Percentiles rank a stretch among this genome's conserved stretches.
Conservation (phyloP, 2,113 vertebrate genomes). For the Euleptes europaea region DNA sequence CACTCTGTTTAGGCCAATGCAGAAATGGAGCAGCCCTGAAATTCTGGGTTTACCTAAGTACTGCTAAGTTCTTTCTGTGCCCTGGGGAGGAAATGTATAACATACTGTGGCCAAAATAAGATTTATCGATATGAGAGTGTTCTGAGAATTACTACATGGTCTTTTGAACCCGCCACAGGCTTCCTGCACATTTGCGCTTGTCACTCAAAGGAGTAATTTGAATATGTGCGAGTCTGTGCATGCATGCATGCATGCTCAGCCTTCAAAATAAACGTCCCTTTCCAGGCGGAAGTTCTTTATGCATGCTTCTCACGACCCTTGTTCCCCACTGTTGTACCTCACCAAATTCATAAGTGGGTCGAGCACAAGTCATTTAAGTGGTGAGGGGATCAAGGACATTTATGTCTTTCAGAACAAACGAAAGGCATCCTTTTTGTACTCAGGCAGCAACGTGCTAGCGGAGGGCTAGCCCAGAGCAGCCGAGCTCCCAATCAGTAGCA, state of each 20-base stretch:
- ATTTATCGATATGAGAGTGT: background rate
- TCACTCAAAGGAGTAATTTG: no score
- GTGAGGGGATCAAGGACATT: background rate
- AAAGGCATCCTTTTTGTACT: background rate
- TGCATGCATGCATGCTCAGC: background rate
- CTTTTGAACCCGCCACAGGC: background rate
- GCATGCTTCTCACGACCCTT: no score
- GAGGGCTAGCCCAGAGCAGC: background rate
- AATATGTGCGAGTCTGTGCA: background rate
- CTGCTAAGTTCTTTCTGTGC: background rate
- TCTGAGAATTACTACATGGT: background rate
- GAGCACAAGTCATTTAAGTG: background rate
- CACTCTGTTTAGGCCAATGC: background rate
- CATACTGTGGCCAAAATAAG: background rate
- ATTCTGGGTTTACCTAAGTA: background rate
- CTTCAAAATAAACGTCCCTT: background rate
- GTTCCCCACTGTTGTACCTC: background rate
- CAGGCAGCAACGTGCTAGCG: background rate
- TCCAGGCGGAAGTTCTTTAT: background rate
- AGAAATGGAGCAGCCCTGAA: background rate
- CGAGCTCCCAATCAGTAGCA: constrained; percentile 5
- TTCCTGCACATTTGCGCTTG: background rate
- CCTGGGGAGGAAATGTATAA: background rate
- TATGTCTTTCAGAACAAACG: background rate
- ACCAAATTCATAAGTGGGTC: no score